phyloP scores from a whole-genome alignment of 2,113 vertebrate species.

The Siniperca knerii region DNA sequence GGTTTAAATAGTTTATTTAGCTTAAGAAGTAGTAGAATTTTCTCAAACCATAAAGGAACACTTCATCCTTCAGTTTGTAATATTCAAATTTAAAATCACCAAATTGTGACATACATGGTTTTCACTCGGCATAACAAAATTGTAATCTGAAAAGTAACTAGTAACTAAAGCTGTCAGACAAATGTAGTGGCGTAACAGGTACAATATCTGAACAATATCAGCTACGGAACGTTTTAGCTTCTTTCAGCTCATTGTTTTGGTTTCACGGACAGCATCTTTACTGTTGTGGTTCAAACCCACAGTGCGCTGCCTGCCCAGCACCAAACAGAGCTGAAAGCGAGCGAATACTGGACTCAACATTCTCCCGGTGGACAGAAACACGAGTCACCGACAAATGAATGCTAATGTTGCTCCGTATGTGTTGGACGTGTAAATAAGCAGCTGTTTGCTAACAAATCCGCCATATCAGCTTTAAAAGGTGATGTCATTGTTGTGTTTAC shows the following conservation, averaged over 20 bases:
- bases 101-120: background rate
- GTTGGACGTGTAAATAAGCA: too few relatives aligned
- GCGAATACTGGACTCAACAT: too few relatives aligned
- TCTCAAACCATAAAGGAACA: background rate
- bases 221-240: background rate
- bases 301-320: too few relatives aligned
- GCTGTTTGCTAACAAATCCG: too few relatives aligned
- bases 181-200: background rate
- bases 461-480: too few relatives aligned
- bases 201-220: background rate
- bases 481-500: background rate
- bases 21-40: background rate
- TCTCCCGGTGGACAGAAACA: too few relatives aligned
- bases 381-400: too few relatives aligned
- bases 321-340: too few relatives aligned
- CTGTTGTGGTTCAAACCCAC: too few relatives aligned
- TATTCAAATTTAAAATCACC: background rate
- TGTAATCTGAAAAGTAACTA: background rate
- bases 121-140: background rate
- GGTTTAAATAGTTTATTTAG: background rate
- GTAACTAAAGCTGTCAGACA: background rate
- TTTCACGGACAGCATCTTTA: too few relatives aligned
- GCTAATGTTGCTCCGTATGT: too few relatives aligned
- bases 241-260: background rate
- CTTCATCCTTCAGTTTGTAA: background rate